Base-by-base conservation (phyloP, 2,113 vertebrate species). In the Tapirus terrestris region DNA sequence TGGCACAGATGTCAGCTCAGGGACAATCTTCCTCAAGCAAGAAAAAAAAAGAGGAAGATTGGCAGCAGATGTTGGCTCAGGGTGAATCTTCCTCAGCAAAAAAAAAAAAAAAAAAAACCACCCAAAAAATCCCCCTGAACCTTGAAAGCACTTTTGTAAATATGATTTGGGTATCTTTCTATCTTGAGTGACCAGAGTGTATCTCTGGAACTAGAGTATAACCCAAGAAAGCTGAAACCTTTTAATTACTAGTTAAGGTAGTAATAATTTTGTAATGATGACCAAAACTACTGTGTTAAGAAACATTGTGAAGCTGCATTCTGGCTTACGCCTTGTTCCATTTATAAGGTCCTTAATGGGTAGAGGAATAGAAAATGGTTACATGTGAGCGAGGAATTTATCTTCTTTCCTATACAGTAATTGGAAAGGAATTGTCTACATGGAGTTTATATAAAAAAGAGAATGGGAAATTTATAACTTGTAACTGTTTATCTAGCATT, bases 201-300 rank as follows among this genome's bases (percentile, higher is more conserved):
- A 61, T 72, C 60, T 91, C 85, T 94, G 65, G 20, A 79, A 88
- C 48, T 92, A 67, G 17, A 93, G 51, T 53, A 76, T 76, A 94
- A 86, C n/a, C 67, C 27, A 65, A 83, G 29, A 70, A 94, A 65
- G 16, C 29, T 77, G 72, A 96, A 93, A 72, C 31, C 18, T 92
- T 29, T 65, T 93, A 82, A 73, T 89, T 45, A 56, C 43, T 73
- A 53, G 12, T 68, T 82, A 83, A 75, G 5, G 25, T 80, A 39
- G 27, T 93, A 72, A 82, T 67, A 82, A 67, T 92, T 96, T 97
- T 96, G 48, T 88, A 85, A 94, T 93, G 33, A 86, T 85, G 94
- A 93, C 23, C 39, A 91, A 94, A 89, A 94, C 79, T 77, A 51
- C 21, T 60, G 21, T 70, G 68, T 72, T 81, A 61, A 72, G 39